Evolutionary conservation across 2,888 invertebrate species (phyloP), one percentile per base, ranked within the genome.

Genomic region (Eutolmus rufibarbis): DNA sequence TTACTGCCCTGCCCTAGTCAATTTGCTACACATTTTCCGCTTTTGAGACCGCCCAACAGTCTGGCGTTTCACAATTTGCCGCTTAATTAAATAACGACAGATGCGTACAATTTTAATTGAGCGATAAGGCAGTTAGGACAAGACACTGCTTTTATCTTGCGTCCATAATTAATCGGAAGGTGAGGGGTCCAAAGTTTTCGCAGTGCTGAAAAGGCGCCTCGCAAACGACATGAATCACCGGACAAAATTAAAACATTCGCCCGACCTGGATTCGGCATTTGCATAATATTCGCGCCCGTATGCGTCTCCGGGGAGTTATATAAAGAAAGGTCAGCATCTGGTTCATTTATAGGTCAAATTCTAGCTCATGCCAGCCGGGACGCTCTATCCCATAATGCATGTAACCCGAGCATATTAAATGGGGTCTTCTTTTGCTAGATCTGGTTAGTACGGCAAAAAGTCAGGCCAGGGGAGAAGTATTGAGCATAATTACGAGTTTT

Each of bases 51-150:
- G 78, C 43, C 40, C 43, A 46, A 43, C 46, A 78, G 51, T 51
- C 51, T 51, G 51, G 51, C 23, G 56, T 56, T 82, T 37, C 34
- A 66, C 82, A 82, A 82, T 82, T 82, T 82, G 19, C 56, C 31
- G 66, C 57, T 82, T 66, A 82, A 82, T 57, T 82, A 82, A 82
- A 34, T 57, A 57, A 23, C 56, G 37, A 82, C 37, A 57, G 56
- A 56, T 82, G 57, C 82, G 66, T 82, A 66, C 82, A 82, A 34
- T 82, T 82, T 34, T 81, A 81, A 81, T 78, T 81, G 81, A 81
- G 81, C 81, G 56, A 81, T 81, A 81, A 56, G 31, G 81, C 56
- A 81, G 46, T 81, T 81, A 81, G 34, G 34, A 43, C 23, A 78
- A 28, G 12, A 16, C 78, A 78, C 77, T 74, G 14, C 56, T 16